Percentiles rank a stretch among this genome's conserved stretches.
Conservation (phyloP, 2,113 vertebrate genomes). For the Proteles cristata region DNA sequence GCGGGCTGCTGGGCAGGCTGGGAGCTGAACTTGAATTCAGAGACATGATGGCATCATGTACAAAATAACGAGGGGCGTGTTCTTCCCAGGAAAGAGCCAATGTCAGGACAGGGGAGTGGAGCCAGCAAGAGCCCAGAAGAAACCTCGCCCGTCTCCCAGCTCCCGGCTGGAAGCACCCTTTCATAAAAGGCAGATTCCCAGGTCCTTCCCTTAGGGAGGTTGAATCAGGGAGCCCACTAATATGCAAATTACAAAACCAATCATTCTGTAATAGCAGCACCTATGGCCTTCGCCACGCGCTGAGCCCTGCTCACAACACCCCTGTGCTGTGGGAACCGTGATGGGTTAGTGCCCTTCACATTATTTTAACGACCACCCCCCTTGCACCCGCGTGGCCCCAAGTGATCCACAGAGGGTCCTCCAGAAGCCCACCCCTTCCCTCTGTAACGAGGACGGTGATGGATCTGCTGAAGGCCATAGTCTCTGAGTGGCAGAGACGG, state of each 20-base stretch:
- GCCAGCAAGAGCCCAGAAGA: not conserved
- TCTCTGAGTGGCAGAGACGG: not conserved
- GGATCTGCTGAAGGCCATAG: no score
- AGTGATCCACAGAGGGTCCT: not conserved
- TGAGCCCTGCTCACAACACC: not conserved
- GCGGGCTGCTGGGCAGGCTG: fast-evolving
- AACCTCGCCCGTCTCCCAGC: not conserved
- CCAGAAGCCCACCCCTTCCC: not conserved
- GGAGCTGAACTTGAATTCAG: not conserved
- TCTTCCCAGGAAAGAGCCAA: not conserved
- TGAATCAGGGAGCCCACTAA: not conserved
- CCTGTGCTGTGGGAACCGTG: not conserved
- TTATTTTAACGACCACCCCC: not conserved
- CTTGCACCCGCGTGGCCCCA: not conserved
- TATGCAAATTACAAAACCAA: not conserved
- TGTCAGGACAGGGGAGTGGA: not conserved
- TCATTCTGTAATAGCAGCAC: not conserved
- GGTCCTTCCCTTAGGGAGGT: not conserved
- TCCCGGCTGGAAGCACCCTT: not conserved
- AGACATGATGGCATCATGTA: not conserved
- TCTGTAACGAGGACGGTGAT: not conserved
- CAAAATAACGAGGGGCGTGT: not conserved
- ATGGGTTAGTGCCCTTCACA: not conserved
- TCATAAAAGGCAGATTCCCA: not conserved
- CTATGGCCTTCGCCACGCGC: fast-evolving